Evolutionary conservation across 2,113 vertebrate genomes (phyloP), one percentile per base, ranked within the genome.

Genomic region (Perognathus longimembris): DNA sequence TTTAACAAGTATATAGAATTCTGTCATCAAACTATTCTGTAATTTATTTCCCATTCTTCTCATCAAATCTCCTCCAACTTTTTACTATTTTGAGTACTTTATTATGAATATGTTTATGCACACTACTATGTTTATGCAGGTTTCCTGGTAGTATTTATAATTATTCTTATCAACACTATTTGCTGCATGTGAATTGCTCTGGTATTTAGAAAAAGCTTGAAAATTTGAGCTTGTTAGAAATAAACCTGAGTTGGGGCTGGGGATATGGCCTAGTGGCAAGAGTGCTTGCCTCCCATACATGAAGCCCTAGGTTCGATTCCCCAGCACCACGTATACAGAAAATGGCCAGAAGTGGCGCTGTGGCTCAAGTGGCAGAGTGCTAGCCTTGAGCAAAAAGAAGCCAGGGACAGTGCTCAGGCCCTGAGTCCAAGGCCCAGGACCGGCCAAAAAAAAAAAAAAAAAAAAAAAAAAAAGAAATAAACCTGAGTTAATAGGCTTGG

Each of bases 1-100:
- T 91, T 85, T 77, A 81, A 61, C 12, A 77, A 45, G 38, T 24
- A 5, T 50, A 50, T 67, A 61, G 59, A 61, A 26, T 24, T 86
- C 50, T 82, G 32, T 45, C 32, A 32, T 69, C 22, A 36, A 63
- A 8, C 18, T 77, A 22, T 77, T 82, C 22, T 21, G 6, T 81
- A 61, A 61, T 78, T 83, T 83, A 64, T 88, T 83, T 89, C 81
- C 38, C 24, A 32, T 34, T 93, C 57, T 80, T 38, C 66, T 67
- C 74, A 40, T 88, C 34, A 36, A 61, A 64, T 17, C 28, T 26
- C 12, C 1, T 30, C 24, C 38, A 26, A 5, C n/a, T 67, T 89
- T 81, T 79, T 45, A 63, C n/a, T 73, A 3, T 89, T 36, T 1
- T 42, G 74, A 78, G 50, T 54, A 83, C 7, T 26, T 45, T 21